Evolutionary conservation across 1,140 invertebrate species (phyloP).

Genomic region (Harlomillsia oculata): DNA sequence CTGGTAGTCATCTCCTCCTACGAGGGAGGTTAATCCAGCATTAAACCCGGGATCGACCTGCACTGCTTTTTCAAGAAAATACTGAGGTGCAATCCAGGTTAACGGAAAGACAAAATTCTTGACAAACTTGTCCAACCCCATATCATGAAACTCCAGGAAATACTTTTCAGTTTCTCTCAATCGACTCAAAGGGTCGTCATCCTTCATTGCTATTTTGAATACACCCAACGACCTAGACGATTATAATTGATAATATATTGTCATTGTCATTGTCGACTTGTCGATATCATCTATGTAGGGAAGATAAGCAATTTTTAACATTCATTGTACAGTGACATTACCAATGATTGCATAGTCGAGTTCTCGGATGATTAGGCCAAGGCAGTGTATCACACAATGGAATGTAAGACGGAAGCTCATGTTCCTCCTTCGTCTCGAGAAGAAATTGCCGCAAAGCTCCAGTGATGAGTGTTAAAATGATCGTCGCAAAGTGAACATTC

Average conservation of each 20-base stretch:
- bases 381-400: slow-evolving; percentile 5
- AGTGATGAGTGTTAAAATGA: slow-evolving; percentile 10
- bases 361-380: slow-evolving; percentile 16
- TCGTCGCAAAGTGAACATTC: slow-evolving; percentile 3
- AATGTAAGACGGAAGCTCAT: neutral
- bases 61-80: neutral
- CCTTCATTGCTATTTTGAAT: slow-evolving; percentile 5
- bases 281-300: too few relatives aligned
- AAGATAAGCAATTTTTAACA: too few relatives aligned
- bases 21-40: neutral
- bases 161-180: slow-evolving; percentile 5
- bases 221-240: slow-evolving; percentile 3
- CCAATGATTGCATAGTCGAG: slow-evolving; percentile 15
- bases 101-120: slow-evolving; percentile 10
- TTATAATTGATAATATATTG: neutral
- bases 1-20: slow-evolving; percentile 7
- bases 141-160: neutral
- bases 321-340: too few relatives aligned
- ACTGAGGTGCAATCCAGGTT: neutral
- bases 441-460: slow-evolving; percentile 9
- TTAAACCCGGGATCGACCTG: slow-evolving; percentile 1
- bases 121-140: slow-evolving; percentile 8
- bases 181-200: slow-evolving; percentile 4
- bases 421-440: slow-evolving; percentile 6
- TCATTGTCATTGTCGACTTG: too few relatives aligned